phyloP scores from a whole-genome alignment of 2,113 vertebrate species.

The Nematolebias whitei region DNA sequence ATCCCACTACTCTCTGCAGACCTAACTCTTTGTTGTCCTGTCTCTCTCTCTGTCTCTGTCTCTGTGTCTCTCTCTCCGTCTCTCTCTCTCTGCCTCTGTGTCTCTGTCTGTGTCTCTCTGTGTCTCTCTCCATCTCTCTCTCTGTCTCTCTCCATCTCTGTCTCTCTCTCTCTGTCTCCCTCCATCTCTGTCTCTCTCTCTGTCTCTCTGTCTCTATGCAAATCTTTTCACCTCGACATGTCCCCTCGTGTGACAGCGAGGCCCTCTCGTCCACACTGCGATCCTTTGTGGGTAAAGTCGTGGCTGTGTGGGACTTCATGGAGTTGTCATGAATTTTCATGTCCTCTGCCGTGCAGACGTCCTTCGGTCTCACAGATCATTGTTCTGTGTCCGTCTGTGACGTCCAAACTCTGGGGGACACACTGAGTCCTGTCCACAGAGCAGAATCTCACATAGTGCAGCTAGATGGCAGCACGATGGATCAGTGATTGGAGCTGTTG shows the following conservation, averaged over 20 bases:
- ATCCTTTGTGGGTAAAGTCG: neutral
- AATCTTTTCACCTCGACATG: neutral
- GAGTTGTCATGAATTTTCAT: conserved; percentile 46
- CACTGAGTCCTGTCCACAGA: conserved; percentile 44
- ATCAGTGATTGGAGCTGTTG: too few relatives aligned
- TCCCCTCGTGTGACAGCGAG: neutral
- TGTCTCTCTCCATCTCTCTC: too few relatives aligned
- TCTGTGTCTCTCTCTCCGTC: too few relatives aligned
- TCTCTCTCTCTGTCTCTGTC: too few relatives aligned
- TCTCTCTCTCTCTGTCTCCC: too few relatives aligned
- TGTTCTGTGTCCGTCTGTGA: conserved; percentile 26
- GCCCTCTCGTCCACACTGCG: neutral
- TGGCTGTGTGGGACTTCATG: conserved; percentile 13
- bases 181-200: neutral
- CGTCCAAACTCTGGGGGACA: conserved; percentile 29
- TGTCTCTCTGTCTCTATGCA: neutral
- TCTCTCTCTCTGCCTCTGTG: too few relatives aligned
- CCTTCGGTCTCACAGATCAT: conserved; percentile 4
- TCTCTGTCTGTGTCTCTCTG: too few relatives aligned
- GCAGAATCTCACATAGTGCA: conserved; percentile 15
- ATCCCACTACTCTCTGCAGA: neutral
- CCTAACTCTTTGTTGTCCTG: neutral
- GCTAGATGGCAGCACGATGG: too few relatives aligned
- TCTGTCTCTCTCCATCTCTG: too few relatives aligned
- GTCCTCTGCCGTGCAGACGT: neutral